A percentile compares a stretch with the other conserved stretches of the same genome.
phyloP scores from a whole-genome alignment of 2,888 invertebrate genomes.

The Lochmaea crataegi region DNA sequence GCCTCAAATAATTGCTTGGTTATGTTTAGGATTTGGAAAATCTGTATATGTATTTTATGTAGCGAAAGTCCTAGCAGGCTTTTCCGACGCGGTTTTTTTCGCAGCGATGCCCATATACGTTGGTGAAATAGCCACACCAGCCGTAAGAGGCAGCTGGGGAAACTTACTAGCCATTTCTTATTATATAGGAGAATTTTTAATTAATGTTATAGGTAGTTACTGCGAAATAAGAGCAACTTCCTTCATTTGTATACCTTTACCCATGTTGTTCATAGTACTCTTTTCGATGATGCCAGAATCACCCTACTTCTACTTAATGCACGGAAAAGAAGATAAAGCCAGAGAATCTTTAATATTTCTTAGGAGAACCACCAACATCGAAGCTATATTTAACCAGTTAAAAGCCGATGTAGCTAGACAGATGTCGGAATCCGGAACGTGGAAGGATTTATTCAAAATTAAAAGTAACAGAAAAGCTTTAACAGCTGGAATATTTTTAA shows the following conservation, averaged over 20 bases:
- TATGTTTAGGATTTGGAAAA: slow-evolving; percentile 49
- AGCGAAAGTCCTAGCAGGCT: slow-evolving; percentile 52
- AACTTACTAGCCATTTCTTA: slow-evolving; percentile 50
- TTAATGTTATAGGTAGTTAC: slow-evolving; percentile 69
- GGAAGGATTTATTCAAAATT: slow-evolving; percentile 56
- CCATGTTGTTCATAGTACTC: slow-evolving; percentile 68
- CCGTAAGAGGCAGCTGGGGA: slow-evolving; percentile 57
- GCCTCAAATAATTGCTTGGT: slow-evolving; percentile 52
- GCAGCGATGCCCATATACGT: slow-evolving; percentile 54
- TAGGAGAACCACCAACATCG: slow-evolving; percentile 50
- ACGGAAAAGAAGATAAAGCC: slow-evolving; percentile 51
- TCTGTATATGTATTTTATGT: slow-evolving; percentile 55
- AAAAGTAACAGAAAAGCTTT: slow-evolving; percentile 55
- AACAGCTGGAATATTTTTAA: slow-evolving; percentile 53
- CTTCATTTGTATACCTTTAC: slow-evolving; percentile 69
- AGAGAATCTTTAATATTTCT: slow-evolving; percentile 50
- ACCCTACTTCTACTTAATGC: slow-evolving; percentile 55
- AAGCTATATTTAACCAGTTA: slow-evolving; percentile 50
- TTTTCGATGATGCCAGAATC: slow-evolving; percentile 74
- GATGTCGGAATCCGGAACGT: slow-evolving; percentile 57
- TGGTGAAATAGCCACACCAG: slow-evolving; percentile 56
- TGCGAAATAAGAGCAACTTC: slow-evolving; percentile 68
- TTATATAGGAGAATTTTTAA: slow-evolving; percentile 54
- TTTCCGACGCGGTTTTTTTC: slow-evolving; percentile 54
- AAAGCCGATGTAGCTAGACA: slow-evolving; percentile 55